A percentile compares a stretch with the other conserved stretches of the same genome.
Evolutionary conservation across 2,888 invertebrate genomes (phyloP).

Genomic region (Euclidia mi): DNA sequence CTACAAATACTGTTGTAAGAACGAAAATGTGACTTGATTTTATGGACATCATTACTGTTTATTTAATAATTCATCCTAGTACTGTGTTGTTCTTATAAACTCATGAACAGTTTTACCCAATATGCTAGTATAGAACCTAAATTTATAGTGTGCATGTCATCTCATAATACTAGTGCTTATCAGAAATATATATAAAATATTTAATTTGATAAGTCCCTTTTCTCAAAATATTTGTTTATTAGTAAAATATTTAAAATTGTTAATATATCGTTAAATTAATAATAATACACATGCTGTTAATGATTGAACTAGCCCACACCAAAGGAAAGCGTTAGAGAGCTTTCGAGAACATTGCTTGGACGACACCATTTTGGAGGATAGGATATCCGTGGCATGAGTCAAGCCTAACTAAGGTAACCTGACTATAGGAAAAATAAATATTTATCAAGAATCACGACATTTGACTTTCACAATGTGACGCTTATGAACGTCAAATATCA

Average conservation of each 20-base stretch:
- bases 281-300: conserved; percentile 27
- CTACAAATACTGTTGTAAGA: too few species aligned
- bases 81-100: too few species aligned
- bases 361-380: conserved; percentile 37
- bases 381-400: conserved; percentile 58
- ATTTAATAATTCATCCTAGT: too few species aligned
- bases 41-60: too few species aligned
- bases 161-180: background rate
- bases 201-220: background rate
- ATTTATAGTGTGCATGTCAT: conserved; percentile 10
- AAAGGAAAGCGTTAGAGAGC: conserved; percentile 46
- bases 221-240: background rate
- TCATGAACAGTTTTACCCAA: too few species aligned
- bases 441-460: too few species aligned
- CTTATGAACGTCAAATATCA: too few species aligned
- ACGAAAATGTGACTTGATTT: too few species aligned
- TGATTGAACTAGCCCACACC: conserved; percentile 43
- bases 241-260: too few species aligned
- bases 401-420: too few species aligned
- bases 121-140: conserved; percentile 27
- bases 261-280: conserved; percentile 1
- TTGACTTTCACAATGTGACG: too few species aligned
- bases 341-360: conserved; percentile 34
- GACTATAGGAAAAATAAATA: too few species aligned
- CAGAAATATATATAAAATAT: background rate